Evolutionary conservation across 2,888 invertebrate genomes (phyloP), one percentile per base, ranked within the genome.

Genomic region (Torymus auratus): DNA sequence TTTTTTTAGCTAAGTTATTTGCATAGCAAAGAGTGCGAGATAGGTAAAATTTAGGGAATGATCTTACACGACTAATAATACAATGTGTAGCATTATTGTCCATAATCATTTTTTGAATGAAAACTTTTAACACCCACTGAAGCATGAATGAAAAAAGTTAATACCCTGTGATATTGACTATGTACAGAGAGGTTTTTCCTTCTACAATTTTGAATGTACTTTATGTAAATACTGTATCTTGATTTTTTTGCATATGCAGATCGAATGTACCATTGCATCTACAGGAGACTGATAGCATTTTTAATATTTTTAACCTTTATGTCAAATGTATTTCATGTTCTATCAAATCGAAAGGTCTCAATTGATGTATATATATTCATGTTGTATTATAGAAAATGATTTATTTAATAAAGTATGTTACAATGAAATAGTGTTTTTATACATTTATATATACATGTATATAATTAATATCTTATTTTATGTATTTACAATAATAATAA

Each of bases 1-100:
- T 89, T 72, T 88, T 88, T 73, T 82, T 88, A 55, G 85, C 87
- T 11, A 88, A 87, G 85, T 84, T 90, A 80, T 90, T 90, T 84
- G 88, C 89, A 80, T 90, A 87, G 74, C 80, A 77, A 12, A 77
- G 68, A 68, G 56, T 70, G 12, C 7, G 41, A 17, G 12, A 20
- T 60, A 71, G 52, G 4, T 58, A 77, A 55, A 55, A 78, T 58
- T 65, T 73, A 73, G 12, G 28, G 65, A 70, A 68, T 67, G 52
- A 80, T 64, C 12, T 41, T 62, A 28, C 55, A 53, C 52, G 20
- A 53, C 7, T 67, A 15, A 56, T 15, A 75, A 62, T 15, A 17
- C 52, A 23, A 23, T 68, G n/a, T 56, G 15, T 17, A 60, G 58
- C 5, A 17, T 70, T 15, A 41, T 70, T 20, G 20, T 41, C 10